Evolutionary conservation across 2,113 vertebrate species (phyloP), one percentile per base, ranked within the genome.

Genomic region (Brevimyrus niger): DNA sequence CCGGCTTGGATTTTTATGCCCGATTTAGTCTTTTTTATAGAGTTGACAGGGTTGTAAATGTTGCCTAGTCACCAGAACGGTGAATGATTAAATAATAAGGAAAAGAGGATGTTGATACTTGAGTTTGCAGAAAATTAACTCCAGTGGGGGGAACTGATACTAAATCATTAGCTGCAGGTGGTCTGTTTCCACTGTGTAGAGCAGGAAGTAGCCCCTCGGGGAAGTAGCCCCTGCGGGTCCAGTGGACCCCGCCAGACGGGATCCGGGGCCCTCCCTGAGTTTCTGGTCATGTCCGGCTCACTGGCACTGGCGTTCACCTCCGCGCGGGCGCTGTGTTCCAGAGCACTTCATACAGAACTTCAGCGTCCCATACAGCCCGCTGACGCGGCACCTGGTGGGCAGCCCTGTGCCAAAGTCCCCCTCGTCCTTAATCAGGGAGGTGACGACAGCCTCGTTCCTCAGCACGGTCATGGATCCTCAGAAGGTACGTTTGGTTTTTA

Each of bases 271-370:
- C 42, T 44, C 42, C 42, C 42, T 4, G 4, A 44, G 42, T 31
- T 69, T 69, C 61, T 11, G 61, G 27, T 69, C n/a, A 13, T 31
- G 61, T 69, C n/a, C 10, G n/a, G n/a, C 23, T 65, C 61, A 65
- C n/a, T 27, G 61, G n/a, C n/a, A 9, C 58, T 27, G 58, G 31
- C 11, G 27, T 80, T 80, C 35, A 19, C 73, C 15, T 38, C 19
- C 73, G 5, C 17, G 2, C 2, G n/a, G n/a, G 44, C 13, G 27
- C 27, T 87, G 4, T 53, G 42, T 83, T 91, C 31, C 89, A 99
- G 98, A 98, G 94, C 94, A 92, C 92, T 99, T 99, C 95, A 99
- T 99, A 69, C 94, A 96, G 93, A 99, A 99, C 95, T 99, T 97
- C 96, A 99, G 98, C 1, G 15, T 96, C 91, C 94, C 96, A 13